These are phyloP conservation scores for Camelus bactrianus DNA, from an alignment of 2,113 vertebrate genomes.

Conservation along the genomic window DNA sequence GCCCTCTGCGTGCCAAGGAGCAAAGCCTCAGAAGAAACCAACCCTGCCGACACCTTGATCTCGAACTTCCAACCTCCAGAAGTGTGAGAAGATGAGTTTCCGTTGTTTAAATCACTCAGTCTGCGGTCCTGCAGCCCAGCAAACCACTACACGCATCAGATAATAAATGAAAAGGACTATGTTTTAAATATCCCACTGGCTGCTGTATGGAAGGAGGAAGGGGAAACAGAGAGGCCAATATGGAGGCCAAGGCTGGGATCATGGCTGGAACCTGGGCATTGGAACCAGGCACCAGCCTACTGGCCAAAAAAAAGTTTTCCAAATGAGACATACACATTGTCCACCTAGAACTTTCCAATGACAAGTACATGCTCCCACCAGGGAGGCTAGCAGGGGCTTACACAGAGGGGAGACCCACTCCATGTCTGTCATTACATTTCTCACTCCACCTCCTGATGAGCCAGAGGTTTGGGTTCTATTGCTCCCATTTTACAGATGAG, in stretches of 20 bases:
- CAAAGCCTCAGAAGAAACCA: not conserved
- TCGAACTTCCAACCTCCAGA: not conserved
- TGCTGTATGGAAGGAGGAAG: accelerated
- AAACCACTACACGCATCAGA: not conserved
- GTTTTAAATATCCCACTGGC: not conserved
- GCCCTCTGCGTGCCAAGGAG: accelerated
- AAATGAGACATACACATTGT: accelerated
- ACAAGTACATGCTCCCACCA: not conserved
- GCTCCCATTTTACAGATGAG: not conserved
- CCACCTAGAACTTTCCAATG: not conserved
- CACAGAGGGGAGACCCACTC: accelerated
- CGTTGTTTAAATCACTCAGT: not conserved
- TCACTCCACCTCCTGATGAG: not conserved
- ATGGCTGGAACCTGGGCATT: accelerated
- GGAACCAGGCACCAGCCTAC: not conserved
- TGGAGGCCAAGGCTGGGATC: not conserved
- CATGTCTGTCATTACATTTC: accelerated
- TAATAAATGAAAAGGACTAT: not conserved
- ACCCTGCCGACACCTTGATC: not conserved
- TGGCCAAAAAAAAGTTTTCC: not conserved
- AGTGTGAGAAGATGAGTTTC: not conserved
- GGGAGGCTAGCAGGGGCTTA: not conserved
- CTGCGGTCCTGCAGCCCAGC: not conserved
- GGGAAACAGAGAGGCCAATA: not conserved
- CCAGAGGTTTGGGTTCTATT: not conserved